Evolutionary conservation across 2,113 vertebrate genomes (phyloP).

Genomic region (Alosa alosa): DNA sequence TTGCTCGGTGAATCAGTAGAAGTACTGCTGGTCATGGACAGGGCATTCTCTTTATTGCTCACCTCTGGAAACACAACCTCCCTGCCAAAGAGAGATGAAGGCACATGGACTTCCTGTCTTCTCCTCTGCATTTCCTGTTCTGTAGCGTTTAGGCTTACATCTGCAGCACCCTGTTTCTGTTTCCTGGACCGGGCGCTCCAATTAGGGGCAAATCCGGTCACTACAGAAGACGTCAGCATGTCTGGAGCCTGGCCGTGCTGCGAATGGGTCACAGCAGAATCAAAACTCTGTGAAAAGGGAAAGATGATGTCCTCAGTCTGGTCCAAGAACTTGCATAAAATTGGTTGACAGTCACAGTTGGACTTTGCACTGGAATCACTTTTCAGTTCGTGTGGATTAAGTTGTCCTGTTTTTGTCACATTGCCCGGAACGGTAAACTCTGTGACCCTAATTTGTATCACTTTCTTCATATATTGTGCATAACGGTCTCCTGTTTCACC

Average conservation of each 20-base stretch:
- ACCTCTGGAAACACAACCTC: slow-evolving; percentile 3
- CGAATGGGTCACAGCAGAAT: background rate
- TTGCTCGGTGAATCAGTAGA: slow-evolving; percentile 59
- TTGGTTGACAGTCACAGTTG: background rate
- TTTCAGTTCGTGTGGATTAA: background rate
- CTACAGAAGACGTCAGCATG: slow-evolving; percentile 71
- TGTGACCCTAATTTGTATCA: background rate
- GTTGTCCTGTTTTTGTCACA: background rate
- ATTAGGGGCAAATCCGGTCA: slow-evolving; percentile 67
- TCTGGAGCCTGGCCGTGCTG: slow-evolving; percentile 24
- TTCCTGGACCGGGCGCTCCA: slow-evolving; percentile 58
- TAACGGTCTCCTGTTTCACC: background rate
- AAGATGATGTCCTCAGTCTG: slow-evolving; percentile 25
- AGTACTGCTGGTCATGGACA: slow-evolving; percentile 38
- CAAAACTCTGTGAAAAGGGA: background rate
- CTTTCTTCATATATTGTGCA: background rate
- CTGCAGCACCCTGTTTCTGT: slow-evolving; percentile 53
- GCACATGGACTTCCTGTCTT: slow-evolving; percentile 35
- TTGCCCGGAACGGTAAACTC: background rate
- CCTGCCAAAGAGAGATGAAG: slow-evolving; percentile 12
- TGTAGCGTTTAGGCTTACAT: background rate
- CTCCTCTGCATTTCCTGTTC: slow-evolving; percentile 44
- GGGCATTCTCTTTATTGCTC: slow-evolving; percentile 23
- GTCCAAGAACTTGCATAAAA: slow-evolving; percentile 20
- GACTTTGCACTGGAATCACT: background rate